Percentiles rank a stretch among this genome's conserved stretches.
Conservation (phyloP, 2,113 vertebrate genomes). For the Sialia sialis region DNA sequence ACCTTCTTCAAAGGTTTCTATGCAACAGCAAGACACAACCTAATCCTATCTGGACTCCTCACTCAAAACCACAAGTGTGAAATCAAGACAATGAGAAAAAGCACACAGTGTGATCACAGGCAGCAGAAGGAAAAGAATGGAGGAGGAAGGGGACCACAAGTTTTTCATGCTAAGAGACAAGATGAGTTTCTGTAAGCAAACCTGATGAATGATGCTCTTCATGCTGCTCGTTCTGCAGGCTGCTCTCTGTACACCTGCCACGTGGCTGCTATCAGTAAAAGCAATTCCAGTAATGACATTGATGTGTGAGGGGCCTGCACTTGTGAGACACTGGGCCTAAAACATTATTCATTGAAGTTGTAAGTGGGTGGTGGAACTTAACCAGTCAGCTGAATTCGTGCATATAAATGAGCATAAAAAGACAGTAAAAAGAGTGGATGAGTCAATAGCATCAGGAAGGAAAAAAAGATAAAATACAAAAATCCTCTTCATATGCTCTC, state of each 20-base stretch:
- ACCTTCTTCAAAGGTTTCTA: not conserved
- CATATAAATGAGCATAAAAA: not conserved
- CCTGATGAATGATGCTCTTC: not conserved
- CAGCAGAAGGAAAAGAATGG: not conserved
- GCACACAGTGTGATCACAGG: rapidly evolving
- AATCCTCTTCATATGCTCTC: not conserved
- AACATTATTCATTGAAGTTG: slow-evolving; percentile 14
- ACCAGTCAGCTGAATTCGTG: slow-evolving; percentile 22
- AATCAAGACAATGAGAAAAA: not conserved
- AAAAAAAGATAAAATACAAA: not conserved
- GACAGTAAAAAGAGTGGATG: not conserved
- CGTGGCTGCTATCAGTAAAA: slow-evolving; percentile 26
- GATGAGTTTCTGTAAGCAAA: not conserved
- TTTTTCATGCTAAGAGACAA: not conserved
- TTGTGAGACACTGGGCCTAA: not conserved
- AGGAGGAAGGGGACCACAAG: not conserved
- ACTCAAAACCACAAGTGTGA: not conserved
- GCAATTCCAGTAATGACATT: slow-evolving; percentile 30
- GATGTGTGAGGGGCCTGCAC: slow-evolving; percentile 42
- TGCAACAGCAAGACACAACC: not conserved
- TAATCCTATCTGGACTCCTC: not conserved
- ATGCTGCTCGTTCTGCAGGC: not conserved
- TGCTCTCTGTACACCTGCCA: not conserved
- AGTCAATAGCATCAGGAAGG: not conserved
- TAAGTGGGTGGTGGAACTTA: slow-evolving; percentile 26